A percentile compares a stretch with the other conserved stretches of the same genome.
These are phyloP conservation scores for Delichon dasypus DNA, from an alignment of 2,797 vertebrate genomes.

Conservation along the genomic window DNA sequence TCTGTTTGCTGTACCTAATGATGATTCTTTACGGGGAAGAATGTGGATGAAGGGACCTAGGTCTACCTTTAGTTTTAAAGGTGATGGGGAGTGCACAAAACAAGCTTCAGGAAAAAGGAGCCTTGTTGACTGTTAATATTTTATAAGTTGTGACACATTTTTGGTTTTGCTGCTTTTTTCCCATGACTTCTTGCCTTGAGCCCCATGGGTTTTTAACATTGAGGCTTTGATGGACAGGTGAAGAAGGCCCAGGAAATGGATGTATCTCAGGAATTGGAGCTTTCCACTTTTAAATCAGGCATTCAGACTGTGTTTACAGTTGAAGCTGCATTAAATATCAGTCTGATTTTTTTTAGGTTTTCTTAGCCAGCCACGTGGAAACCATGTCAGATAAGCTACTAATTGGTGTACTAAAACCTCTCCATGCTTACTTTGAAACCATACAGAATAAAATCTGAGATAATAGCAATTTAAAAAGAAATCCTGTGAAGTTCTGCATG, in stretches of 20 bases:
- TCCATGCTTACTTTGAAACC: not conserved
- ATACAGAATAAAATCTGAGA: not conserved
- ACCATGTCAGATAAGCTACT: not conserved
- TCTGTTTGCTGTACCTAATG: not conserved
- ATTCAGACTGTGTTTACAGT: not conserved
- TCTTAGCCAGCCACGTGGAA: not conserved
- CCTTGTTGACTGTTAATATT: not conserved
- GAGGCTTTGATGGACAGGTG: not conserved
- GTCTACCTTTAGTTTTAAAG: not conserved
- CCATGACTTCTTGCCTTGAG: not conserved
- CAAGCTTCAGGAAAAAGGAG: not conserved
- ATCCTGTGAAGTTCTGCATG: not conserved
- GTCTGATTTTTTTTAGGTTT: not conserved
- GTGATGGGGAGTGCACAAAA: not conserved
- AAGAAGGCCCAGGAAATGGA: not conserved
- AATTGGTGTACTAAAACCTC: not conserved
- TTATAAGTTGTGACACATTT: not conserved
- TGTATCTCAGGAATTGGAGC: not conserved
- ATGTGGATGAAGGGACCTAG: not conserved
- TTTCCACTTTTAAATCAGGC: not conserved
- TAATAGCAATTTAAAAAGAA: not conserved
- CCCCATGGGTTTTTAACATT: not conserved
- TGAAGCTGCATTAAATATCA: not conserved
- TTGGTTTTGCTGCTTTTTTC: not conserved
- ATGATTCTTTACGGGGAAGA: not conserved